phyloP scores from a whole-genome alignment of 1,140 invertebrate species.

The Eumeta japonica region DNA sequence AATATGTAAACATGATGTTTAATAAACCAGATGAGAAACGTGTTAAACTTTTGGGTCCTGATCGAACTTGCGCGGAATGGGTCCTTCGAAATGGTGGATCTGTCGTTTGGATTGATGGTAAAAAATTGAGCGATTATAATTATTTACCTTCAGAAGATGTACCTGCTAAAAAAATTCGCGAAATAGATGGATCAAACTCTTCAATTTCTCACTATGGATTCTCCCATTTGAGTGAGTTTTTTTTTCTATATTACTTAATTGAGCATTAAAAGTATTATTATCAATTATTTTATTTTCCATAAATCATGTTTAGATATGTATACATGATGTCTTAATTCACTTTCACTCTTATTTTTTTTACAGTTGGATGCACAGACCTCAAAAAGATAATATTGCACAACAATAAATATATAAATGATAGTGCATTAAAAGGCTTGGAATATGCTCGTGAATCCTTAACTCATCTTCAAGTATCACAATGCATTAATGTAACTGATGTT shows the following conservation, averaged over 20 bases:
- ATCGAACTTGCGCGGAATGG: constrained; percentile 90
- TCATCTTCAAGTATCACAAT: constrained; percentile 42
- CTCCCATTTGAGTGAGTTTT: constrained; percentile 67
- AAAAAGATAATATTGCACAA: constrained; percentile 42
- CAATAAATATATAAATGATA: constrained; percentile 42
- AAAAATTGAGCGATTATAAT: constrained; percentile 70
- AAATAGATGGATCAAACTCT: constrained; percentile 75
- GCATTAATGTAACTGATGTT: constrained; percentile 37
- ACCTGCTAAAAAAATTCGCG: constrained; percentile 39
- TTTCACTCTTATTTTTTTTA: constrained; percentile 14
- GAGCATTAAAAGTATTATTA: constrained; percentile 75
- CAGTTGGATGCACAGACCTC: constrained; percentile 38
- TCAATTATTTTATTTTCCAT: constrained; percentile 73
- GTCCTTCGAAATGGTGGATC: constrained; percentile 77
- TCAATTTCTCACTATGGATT: constrained; percentile 79
- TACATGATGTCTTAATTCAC: no score
- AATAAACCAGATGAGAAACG: constrained; percentile 67
- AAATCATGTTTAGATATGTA: constrained; percentile 70
- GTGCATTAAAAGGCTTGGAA: constrained; percentile 37
- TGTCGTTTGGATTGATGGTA: constrained; percentile 65
- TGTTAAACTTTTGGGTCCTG: constrained; percentile 74
- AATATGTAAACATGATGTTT: constrained; percentile 61
- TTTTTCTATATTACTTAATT: no score
- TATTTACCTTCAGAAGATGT: constrained; percentile 56
- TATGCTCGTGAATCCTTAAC: constrained; percentile 29